phyloP scores from a whole-genome alignment of 2,113 vertebrate genomes.

The Larimichthys polyactis region DNA sequence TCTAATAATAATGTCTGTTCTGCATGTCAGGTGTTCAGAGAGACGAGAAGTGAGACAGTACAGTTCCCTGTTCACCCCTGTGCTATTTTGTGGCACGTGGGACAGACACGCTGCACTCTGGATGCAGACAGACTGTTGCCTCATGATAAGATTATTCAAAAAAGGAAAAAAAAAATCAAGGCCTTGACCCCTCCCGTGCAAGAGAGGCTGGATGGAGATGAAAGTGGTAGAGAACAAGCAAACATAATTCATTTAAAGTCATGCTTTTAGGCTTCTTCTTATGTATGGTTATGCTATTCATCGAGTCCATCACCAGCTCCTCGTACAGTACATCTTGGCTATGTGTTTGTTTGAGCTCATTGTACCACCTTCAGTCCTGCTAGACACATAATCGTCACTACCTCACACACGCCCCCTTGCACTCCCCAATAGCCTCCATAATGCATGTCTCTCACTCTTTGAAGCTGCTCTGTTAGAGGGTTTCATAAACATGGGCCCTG shows the following conservation, averaged over 20 bases:
- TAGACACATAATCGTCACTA: neutral
- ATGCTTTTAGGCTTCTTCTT: neutral
- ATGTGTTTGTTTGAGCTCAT: neutral
- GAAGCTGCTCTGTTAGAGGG: neutral
- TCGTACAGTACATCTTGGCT: neutral
- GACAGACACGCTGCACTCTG: neutral
- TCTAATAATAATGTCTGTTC: too few species aligned
- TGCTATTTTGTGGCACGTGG: neutral
- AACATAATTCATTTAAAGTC: neutral
- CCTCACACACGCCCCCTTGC: neutral
- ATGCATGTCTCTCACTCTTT: neutral
- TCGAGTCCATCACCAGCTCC: neutral
- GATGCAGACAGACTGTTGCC: too few species aligned
- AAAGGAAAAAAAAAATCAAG: neutral
- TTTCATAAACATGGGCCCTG: constrained; percentile 3
- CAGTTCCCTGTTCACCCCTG: neutral
- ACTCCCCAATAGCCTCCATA: neutral
- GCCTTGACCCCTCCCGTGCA: neutral
- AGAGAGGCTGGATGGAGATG: neutral
- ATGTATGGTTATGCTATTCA: neutral
- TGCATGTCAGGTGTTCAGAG: neutral
- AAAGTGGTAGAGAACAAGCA: neutral
- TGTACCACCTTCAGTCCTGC: neutral
- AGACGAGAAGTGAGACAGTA: neutral
- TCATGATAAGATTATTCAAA: neutral